phyloP scores from a whole-genome alignment of 2,113 vertebrate genomes.

The Rhagologus leucostigma region DNA sequence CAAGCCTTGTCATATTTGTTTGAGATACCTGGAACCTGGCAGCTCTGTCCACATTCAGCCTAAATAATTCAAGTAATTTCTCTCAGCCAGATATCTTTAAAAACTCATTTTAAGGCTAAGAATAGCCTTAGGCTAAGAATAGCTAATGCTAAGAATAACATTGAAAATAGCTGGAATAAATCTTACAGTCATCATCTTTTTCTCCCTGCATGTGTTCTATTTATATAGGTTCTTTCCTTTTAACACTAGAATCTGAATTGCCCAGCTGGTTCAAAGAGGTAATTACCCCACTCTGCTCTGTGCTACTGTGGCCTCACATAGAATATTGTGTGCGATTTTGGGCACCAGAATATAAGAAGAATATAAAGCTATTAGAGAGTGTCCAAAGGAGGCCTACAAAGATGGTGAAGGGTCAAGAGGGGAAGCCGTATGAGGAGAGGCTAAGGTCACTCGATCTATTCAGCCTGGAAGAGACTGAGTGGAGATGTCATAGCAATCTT shows the following conservation, averaged over 20 bases:
- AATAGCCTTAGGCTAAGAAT: conserved; percentile 4
- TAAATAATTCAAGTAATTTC: background rate
- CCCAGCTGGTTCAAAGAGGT: background rate
- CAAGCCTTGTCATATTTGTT: background rate
- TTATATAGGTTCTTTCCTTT: background rate
- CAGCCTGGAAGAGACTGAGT: background rate
- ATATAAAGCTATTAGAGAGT: background rate
- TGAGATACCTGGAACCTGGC: background rate
- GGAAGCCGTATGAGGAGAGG: background rate
- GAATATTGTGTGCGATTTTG: background rate
- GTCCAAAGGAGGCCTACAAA: background rate
- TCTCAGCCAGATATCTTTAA: background rate
- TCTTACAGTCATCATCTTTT: background rate
- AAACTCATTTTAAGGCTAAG: background rate
- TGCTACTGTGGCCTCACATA: background rate
- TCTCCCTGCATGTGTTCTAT: background rate
- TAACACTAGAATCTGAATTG: fast-evolving
- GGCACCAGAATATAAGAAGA: background rate
- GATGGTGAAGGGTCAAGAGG: background rate
- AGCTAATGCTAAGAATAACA: background rate
- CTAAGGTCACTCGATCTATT: background rate
- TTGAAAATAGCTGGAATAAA: background rate
- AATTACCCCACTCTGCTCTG: background rate
- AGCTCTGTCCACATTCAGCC: background rate
- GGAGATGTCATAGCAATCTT: background rate